Percentiles rank a stretch among this genome's conserved stretches.
Evolutionary conservation across 2,113 vertebrate species (phyloP).

Genomic region (Grammomys dolichurus): DNA sequence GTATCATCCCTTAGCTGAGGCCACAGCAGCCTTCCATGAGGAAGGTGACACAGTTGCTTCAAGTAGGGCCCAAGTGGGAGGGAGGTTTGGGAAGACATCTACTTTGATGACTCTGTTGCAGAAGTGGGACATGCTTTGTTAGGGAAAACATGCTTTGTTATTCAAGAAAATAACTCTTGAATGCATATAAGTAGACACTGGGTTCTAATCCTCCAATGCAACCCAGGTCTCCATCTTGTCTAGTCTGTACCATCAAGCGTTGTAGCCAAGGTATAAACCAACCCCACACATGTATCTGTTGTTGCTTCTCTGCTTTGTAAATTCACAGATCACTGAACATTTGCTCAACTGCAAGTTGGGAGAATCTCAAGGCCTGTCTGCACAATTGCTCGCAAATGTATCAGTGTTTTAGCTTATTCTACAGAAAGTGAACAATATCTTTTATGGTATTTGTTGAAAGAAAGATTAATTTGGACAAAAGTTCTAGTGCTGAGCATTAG

Average conservation of each 20-base stretch:
- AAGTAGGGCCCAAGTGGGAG: background rate
- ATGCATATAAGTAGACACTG: background rate
- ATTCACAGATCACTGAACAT: background rate
- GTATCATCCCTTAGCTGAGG: background rate
- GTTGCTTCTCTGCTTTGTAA: background rate
- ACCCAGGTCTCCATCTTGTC: background rate
- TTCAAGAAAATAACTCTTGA: background rate
- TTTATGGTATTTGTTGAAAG: background rate
- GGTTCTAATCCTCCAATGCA: background rate
- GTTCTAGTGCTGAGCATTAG: background rate
- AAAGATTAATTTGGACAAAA: background rate
- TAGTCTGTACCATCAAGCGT: background rate
- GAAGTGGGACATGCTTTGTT: background rate
- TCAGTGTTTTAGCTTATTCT: background rate
- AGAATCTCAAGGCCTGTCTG: background rate
- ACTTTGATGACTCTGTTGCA: background rate
- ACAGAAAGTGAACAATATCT: background rate
- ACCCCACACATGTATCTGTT: background rate
- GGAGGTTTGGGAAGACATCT: background rate
- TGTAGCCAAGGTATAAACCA: background rate
- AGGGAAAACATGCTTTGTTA: background rate
- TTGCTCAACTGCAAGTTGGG: background rate
- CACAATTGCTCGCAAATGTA: background rate
- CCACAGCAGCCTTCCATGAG: rapidly evolving
- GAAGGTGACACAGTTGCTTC: background rate